These are phyloP conservation scores for Hemitrygon akajei DNA, from an alignment of 2,797 vertebrate species.

Conservation along the genomic window DNA sequence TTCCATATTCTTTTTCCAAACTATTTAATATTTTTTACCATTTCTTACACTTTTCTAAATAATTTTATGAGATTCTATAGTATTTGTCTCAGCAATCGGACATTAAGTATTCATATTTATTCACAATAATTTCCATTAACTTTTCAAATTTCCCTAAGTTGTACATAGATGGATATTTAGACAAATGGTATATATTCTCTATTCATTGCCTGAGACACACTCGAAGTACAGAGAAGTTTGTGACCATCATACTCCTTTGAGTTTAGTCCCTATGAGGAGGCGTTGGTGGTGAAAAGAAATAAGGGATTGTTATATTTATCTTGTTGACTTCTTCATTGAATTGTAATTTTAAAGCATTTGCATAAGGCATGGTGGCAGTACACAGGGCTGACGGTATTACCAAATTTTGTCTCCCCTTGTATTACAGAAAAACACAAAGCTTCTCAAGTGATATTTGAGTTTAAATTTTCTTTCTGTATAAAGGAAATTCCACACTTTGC, in stretches of 20 bases:
- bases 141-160: neutral
- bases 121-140: neutral
- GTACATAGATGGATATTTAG: neutral
- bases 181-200: neutral
- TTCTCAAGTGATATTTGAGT: neutral
- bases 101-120: neutral
- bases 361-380: neutral
- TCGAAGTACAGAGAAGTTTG: neutral
- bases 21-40: neutral
- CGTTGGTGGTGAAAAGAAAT: neutral
- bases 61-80: neutral
- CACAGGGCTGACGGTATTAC: neutral
- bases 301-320: neutral
- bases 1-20: neutral
- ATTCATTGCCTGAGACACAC: neutral
- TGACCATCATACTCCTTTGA: neutral
- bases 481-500: neutral
- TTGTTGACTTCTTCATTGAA: neutral
- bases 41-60: neutral
- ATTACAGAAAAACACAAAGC: neutral
- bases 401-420: neutral
- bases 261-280: neutral
- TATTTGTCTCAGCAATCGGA: neutral
- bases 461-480: neutral
- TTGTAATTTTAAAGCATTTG: neutral